A percentile compares a stretch with the other conserved stretches of the same genome.
phyloP scores from a whole-genome alignment of 1,140 invertebrate genomes.

The Cyclargus thomasi region DNA sequence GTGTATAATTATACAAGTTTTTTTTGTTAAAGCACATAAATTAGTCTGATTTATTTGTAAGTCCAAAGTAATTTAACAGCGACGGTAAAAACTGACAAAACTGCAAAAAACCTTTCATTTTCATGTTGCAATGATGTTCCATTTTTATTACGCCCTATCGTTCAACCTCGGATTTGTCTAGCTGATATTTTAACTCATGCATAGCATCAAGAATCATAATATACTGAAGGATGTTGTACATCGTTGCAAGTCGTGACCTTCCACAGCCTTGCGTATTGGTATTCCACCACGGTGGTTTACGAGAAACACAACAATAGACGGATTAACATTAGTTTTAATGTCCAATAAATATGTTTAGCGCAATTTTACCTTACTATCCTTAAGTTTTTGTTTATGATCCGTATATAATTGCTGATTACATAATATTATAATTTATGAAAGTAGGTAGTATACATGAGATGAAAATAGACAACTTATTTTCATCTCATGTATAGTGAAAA shows the following conservation, averaged over 20 bases:
- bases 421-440: too few species aligned
- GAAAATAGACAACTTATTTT: too few species aligned
- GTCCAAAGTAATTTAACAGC: too few species aligned
- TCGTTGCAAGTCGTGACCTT: conserved; percentile 24
- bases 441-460: too few species aligned
- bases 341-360: conserved; percentile 25
- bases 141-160: neutral
- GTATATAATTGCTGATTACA: neutral
- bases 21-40: too few species aligned
- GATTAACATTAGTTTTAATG: conserved; percentile 38
- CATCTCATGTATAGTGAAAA: too few species aligned
- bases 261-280: conserved; percentile 30
- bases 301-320: conserved; percentile 27
- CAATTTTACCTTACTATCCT: conserved; percentile 20
- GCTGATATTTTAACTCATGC: neutral
- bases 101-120: too few species aligned
- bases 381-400: conserved; percentile 23
- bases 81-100: too few species aligned
- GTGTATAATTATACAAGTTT: too few species aligned
- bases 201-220: neutral
- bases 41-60: too few species aligned
- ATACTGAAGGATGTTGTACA: neutral
- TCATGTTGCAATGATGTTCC: too few species aligned
- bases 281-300: conserved; percentile 24
- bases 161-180: neutral